These are phyloP conservation scores for Clinocottus analis DNA, from an alignment of 2,113 vertebrate genomes.

Conservation along the genomic window DNA sequence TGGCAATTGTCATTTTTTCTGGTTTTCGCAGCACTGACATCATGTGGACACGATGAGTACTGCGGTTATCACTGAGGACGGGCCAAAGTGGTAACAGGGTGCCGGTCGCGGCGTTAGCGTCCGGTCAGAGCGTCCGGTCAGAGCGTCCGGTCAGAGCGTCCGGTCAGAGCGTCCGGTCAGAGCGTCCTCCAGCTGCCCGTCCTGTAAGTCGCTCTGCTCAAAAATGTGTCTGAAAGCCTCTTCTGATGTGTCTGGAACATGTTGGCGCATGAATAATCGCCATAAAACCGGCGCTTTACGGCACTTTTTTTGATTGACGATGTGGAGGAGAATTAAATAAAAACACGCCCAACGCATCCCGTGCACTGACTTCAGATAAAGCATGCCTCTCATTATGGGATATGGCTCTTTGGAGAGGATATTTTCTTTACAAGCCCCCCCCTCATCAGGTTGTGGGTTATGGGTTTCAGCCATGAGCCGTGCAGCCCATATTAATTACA, in stretches of 20 bases:
- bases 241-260: neutral
- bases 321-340: slow-evolving; percentile 43
- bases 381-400: slow-evolving; percentile 17
- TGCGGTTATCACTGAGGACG: too few species aligned
- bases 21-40: slow-evolving; percentile 70
- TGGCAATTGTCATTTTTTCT: neutral
- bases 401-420: slow-evolving; percentile 26
- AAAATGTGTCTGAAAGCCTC: neutral
- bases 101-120: too few species aligned
- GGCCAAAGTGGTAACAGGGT: too few species aligned
- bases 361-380: slow-evolving; percentile 23
- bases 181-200: neutral
- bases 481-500: slow-evolving; percentile 59
- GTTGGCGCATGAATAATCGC: slow-evolving; percentile 27
- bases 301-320: slow-evolving; percentile 40
- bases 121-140: too few species aligned
- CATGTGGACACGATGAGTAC: slow-evolving; percentile 65
- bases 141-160: too few species aligned
- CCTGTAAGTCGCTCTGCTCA: neutral
- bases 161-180: too few species aligned
- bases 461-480: slow-evolving; percentile 42
- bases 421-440: neutral
- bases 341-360: slow-evolving; percentile 33
- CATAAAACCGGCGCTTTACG: slow-evolving; percentile 24
- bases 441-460: neutral